Base-by-base conservation (phyloP, 1,140 invertebrate species). In the Dreissena rostriformis region DNA sequence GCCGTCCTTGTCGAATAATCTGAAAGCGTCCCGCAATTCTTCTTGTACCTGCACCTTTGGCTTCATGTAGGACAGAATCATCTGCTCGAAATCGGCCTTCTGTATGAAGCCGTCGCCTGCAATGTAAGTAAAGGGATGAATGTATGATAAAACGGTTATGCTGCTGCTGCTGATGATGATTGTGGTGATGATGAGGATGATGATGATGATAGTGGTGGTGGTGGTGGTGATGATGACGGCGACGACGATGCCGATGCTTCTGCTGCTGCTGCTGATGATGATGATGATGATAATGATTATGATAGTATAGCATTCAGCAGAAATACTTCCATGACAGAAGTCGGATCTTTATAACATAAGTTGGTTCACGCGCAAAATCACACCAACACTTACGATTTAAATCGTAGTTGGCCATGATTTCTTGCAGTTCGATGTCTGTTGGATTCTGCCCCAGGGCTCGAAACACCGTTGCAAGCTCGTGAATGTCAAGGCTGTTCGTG, bases 361-460 rank as follows among this genome's bases (percentile, higher is more conserved):
- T n/a, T n/a, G n/a, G n/a, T n/a, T n/a, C n/a, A n/a, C n/a, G n/a
- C n/a, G n/a, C n/a, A n/a, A n/a, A n/a, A 39, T 39, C 39, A 8
- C 8, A 39, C 39, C 2, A 39, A 39, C 22, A n/a, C 67, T 71
- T 84, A 84, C 82, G 19, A 26, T 84, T 53, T 6, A 65, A 2
- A 29, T 84, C 82, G 66, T 53, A 39, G 22, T 84, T 66, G 15
- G 65, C 72, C 39, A 84, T 61, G n/a, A 77, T 84, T 22, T 84
- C 74, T 92, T 98, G 98, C 0, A 99, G 98, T 93, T 99, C 98
- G n/a, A 97, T 97, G 93, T 99, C 98, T 0, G 98, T 99, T 11
- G 98, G 98, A 94, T 99, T 99, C 94, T 99, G 98, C n/a, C 98
- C 98, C 24, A 99, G 93, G 11, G 98, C 98, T 53, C 98, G 94